These are phyloP conservation scores for Gadopsis bispinosus DNA, from an alignment of 2,797 vertebrate genomes.

Conservation along the genomic window DNA sequence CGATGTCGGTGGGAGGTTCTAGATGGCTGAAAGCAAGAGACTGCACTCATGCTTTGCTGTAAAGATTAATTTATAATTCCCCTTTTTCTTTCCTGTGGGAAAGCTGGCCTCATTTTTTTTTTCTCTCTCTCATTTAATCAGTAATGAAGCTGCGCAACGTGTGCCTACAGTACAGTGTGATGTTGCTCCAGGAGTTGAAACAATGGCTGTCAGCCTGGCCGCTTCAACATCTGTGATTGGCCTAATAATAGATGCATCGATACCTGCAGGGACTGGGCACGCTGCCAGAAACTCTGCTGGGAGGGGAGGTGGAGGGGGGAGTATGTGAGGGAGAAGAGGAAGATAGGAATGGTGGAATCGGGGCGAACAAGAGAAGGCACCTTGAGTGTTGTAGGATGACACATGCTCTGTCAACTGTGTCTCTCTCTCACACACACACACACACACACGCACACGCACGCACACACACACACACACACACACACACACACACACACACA, in stretches of 20 bases:
- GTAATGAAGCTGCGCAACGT: conserved; percentile 55
- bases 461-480: conserved; percentile 1
- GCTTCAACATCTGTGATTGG: conserved; percentile 69
- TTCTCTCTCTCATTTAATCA: conserved; percentile 24
- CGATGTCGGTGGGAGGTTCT: conserved; percentile 42
- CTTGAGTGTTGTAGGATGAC: conserved; percentile 63
- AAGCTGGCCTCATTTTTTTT: conserved; percentile 70
- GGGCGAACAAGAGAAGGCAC: conserved; percentile 59
- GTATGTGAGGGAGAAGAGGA: not conserved
- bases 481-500: conserved; percentile 13
- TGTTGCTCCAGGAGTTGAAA: conserved; percentile 50
- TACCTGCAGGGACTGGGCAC: conserved; percentile 73
- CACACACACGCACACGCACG: too few relatives aligned
- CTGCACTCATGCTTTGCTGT: conserved; percentile 64
- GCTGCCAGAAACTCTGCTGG: conserved; percentile 52
- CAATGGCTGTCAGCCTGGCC: conserved; percentile 55
- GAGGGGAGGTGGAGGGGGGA: conserved; percentile 1
- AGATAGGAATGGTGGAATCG: conserved; percentile 26
- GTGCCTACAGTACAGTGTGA: conserved; percentile 35
- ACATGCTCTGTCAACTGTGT: conserved; percentile 46
- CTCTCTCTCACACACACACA: not conserved
- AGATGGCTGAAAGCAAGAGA: conserved; percentile 66
- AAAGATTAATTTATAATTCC: conserved; percentile 78
- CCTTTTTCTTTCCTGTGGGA: conserved; percentile 57
- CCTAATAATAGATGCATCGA: conserved; percentile 83